Base-by-base conservation (phyloP, 2,888 invertebrate genomes). In the Aporophyla nigra region DNA sequence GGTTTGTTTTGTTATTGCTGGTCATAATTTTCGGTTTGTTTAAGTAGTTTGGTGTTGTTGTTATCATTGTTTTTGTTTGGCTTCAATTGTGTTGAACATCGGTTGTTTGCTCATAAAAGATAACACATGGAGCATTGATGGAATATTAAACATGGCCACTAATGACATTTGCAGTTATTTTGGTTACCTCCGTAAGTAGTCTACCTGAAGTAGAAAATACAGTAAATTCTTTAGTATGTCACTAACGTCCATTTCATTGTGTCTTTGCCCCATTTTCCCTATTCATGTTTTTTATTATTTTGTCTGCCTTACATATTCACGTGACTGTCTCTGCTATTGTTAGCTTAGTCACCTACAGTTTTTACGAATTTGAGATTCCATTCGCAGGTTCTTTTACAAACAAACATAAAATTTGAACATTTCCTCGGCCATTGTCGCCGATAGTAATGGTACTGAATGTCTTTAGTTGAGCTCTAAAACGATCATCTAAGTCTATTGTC, bases 401-500 rank as follows among this genome's bases (percentile, higher is more conserved):
- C 71, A 82, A 80, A 79, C 71, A 74, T 84, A 73, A 66, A 80
- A 72, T 79, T 78, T 78, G 63, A 82, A 82, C 80, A 75, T 80
- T 51, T 58, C 43, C 56, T 53, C 70, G 74, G 76, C 80, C 81
- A 71, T 87, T 87, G 73, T 74, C 87, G 82, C 86, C 82, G 81
- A 69, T 87, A 81, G 88, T 87, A 90, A 91, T 88, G 86, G 87
- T 80, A 78, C 82, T 63, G 82, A 89, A 89, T 87, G 86, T 88
- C 91, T 89, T 89, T 88, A 89, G 87, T 90, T 88, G 88, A 90
- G 90, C 90, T 89, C 89, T 87, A 85, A 87, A 91, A 90, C 90
- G 91, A 87, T 87, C 89, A 78, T 86, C 90, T 89, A 87, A 90
- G 90, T 90, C 92, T 91, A 91, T 94, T 94, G 94, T 94, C 92